phyloP scores from a whole-genome alignment of 1,140 invertebrate species.

The Hermetia illucens region DNA sequence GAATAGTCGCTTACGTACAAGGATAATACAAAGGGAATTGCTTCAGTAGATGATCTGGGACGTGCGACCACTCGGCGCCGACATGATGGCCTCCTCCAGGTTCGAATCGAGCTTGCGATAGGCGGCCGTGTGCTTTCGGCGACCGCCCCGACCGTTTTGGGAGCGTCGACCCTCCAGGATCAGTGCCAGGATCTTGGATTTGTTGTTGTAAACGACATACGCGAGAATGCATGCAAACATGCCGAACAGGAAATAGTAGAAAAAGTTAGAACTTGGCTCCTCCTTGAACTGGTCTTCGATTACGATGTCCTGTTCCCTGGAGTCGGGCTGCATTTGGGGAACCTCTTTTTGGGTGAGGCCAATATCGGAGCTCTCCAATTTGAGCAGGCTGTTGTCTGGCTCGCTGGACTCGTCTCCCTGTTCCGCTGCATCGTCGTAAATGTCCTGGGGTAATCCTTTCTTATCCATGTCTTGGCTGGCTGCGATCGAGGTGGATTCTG shows the following conservation, averaged over 20 bases:
- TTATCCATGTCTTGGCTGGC: no score
- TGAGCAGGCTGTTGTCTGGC: no score
- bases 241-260: slow-evolving; percentile 45
- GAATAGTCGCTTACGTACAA: no score
- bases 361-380: no score
- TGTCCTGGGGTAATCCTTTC: no score
- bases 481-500: no score
- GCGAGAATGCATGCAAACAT: slow-evolving; percentile 40
- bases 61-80: slow-evolving; percentile 31
- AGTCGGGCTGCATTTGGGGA: no score
- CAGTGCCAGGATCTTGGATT: slow-evolving; percentile 48
- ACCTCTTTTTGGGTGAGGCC: no score
- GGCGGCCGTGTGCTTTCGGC: slow-evolving; percentile 40
- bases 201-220: slow-evolving; percentile 51
- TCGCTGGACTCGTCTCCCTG: no score
- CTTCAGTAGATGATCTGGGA: slow-evolving; percentile 34
- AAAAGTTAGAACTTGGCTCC: slow-evolving; percentile 41
- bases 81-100: slow-evolving; percentile 45
- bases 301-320: no score
- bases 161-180: slow-evolving; percentile 39
- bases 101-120: slow-evolving; percentile 46
- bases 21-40: no score
- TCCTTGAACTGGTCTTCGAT: slow-evolving; percentile 7
- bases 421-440: no score
- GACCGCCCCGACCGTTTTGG: slow-evolving; percentile 29